Evolutionary conservation across 2,888 invertebrate species (phyloP).

Genomic region (Meloe dianella): DNA sequence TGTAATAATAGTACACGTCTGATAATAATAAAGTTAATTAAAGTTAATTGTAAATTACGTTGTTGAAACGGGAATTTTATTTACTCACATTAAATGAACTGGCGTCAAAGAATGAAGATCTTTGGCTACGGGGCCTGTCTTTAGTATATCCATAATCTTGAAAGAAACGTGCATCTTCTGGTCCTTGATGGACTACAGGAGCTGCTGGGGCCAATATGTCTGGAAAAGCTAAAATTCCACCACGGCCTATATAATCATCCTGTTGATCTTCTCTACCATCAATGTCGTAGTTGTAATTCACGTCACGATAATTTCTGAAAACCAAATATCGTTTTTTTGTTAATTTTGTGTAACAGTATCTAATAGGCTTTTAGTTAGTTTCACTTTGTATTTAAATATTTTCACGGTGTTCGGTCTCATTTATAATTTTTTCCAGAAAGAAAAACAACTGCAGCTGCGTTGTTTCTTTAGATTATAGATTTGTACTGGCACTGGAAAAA

Average conservation of each 20-base stretch:
- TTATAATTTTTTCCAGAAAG: not conserved
- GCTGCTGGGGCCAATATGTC: slow-evolving; percentile 57
- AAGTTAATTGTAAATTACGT: not conserved
- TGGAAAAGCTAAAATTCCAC: slow-evolving; percentile 56
- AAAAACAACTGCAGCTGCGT: no score
- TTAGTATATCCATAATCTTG: slow-evolving; percentile 52
- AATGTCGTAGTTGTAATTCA: slow-evolving; percentile 47
- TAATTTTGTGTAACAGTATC: no score
- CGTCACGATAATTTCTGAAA: slow-evolving; percentile 43
- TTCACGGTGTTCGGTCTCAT: not conserved
- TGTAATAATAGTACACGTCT: not conserved
- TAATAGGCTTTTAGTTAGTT: not conserved
- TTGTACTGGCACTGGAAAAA: not conserved
- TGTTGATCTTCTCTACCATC: slow-evolving; percentile 43
- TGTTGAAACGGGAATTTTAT: slow-evolving; percentile 15
- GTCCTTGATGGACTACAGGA: slow-evolving; percentile 34
- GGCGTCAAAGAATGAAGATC: slow-evolving; percentile 49
- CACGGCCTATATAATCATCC: slow-evolving; percentile 42
- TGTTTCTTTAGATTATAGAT: no score
- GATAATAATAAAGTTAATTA: slow-evolving; percentile 22
- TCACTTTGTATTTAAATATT: not conserved
- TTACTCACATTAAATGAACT: slow-evolving; percentile 51
- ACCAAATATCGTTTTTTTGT: slow-evolving; percentile 16
- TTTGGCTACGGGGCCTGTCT: slow-evolving; percentile 48
- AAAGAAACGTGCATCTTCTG: slow-evolving; percentile 48